A percentile compares a stretch with the other conserved stretches of the same genome.
phyloP scores from a whole-genome alignment of 2,113 vertebrate species.

The Trematocara stigmaticum region DNA sequence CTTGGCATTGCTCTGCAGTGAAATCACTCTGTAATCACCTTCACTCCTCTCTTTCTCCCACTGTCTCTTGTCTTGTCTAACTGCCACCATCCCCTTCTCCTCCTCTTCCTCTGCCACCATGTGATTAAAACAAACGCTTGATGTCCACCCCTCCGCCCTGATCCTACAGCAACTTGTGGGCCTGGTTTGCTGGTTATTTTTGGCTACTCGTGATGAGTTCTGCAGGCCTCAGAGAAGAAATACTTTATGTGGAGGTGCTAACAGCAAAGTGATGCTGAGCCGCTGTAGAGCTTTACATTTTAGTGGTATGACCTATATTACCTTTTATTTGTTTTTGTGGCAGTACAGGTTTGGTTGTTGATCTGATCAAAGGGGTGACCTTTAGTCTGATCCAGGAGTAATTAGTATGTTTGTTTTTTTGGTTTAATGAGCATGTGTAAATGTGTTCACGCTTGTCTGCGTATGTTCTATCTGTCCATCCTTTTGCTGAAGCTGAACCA shows the following conservation, averaged over 20 bases:
- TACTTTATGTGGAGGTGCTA: not conserved
- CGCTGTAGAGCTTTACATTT: not conserved
- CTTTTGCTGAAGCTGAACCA: not conserved
- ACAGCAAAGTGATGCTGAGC: not conserved
- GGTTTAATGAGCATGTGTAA: not conserved
- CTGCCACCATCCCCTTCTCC: not conserved
- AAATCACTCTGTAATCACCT: slow-evolving; percentile 11
- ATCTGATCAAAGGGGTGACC: not conserved
- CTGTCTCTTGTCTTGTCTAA: not conserved
- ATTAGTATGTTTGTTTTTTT: not conserved
- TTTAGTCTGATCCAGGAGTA: not conserved
- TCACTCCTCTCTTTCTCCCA: not conserved
- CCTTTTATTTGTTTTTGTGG: not conserved
- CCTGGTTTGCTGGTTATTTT: slow-evolving; percentile 36
- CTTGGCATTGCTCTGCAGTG: not conserved
- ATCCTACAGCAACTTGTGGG: slow-evolving; percentile 33
- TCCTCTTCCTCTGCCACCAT: not conserved
- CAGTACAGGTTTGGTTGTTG: not conserved
- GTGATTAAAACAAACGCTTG: slow-evolving; percentile 28
- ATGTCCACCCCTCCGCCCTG: not conserved
- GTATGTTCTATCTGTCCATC: not conserved
- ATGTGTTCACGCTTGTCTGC: not conserved
- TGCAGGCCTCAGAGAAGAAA: not conserved
- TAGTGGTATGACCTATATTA: not conserved
- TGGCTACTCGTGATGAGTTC: not conserved